Conservation (phyloP, 2,888 invertebrate species). For the Clanis bilineata region DNA sequence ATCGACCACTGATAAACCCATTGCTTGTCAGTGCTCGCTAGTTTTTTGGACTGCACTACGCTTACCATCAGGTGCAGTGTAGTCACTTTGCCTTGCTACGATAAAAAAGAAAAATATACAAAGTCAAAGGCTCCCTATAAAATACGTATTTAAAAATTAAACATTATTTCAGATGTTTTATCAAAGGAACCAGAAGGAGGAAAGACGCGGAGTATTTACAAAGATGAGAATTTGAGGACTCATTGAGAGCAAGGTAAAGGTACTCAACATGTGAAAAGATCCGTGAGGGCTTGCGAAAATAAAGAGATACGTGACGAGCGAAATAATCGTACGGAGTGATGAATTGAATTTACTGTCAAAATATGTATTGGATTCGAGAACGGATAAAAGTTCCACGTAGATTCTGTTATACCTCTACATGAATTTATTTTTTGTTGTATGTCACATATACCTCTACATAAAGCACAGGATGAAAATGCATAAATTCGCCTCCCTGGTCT, state of each 20-base stretch:
- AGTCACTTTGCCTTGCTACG: no score
- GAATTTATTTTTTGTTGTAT: no score
- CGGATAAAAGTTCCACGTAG: not conserved
- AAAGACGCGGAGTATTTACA: not conserved
- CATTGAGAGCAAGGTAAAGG: constrained; percentile 9
- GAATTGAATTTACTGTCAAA: not conserved
- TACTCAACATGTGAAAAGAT: constrained; percentile 6
- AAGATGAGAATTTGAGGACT: not conserved
- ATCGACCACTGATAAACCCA: no score
- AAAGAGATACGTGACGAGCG: constrained; percentile 7
- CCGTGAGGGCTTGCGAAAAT: not conserved
- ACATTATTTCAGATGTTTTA: not conserved
- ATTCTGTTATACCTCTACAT: not conserved
- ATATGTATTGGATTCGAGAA: not conserved
- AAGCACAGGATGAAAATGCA: no score
- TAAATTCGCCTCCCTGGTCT: no score
- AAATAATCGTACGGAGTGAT: not conserved
- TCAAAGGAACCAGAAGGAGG: not conserved
- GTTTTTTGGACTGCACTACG: no score
- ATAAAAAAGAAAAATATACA: no score
- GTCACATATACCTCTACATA: no score
- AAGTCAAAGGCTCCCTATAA: not conserved
- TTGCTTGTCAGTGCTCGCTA: no score
- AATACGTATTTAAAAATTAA: not conserved
- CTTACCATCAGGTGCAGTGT: no score